phyloP scores from a whole-genome alignment of 1,140 invertebrate species.

The Magallana ariakensis region DNA sequence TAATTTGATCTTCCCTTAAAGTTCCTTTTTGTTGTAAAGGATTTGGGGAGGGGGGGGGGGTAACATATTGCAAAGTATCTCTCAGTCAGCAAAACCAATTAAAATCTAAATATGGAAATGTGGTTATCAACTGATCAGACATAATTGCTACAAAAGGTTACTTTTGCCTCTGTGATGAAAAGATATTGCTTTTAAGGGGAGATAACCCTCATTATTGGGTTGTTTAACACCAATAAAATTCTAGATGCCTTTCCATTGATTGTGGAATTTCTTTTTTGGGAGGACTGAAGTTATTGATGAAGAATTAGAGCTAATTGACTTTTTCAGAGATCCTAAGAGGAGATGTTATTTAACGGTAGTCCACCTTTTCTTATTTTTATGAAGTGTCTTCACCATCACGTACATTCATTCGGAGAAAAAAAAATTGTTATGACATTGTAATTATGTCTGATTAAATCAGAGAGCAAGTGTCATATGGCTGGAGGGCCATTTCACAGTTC shows the following conservation, averaged over 20 bases:
- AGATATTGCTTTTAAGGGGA: slow-evolving; percentile 25
- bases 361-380: neutral
- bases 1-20: too few relatives aligned
- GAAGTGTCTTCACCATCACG: neutral
- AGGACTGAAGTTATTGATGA: neutral
- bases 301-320: neutral
- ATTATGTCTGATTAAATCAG: slow-evolving; percentile 32
- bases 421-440: slow-evolving; percentile 25
- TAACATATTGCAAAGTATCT: neutral
- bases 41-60: too few relatives aligned
- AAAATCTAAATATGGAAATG: neutral
- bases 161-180: neutral
- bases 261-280: neutral
- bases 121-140: neutral
- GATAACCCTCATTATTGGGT: neutral
- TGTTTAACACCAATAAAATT: slow-evolving; percentile 1
- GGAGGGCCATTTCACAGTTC: neutral
- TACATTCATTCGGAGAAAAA: neutral
- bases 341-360: neutral
- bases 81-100: neutral
- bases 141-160: neutral
- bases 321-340: neutral
- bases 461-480: neutral
- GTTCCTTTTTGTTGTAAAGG: too few relatives aligned
- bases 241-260: neutral